phyloP scores from a whole-genome alignment of 2,113 vertebrate species.

The Buteo buteo region DNA sequence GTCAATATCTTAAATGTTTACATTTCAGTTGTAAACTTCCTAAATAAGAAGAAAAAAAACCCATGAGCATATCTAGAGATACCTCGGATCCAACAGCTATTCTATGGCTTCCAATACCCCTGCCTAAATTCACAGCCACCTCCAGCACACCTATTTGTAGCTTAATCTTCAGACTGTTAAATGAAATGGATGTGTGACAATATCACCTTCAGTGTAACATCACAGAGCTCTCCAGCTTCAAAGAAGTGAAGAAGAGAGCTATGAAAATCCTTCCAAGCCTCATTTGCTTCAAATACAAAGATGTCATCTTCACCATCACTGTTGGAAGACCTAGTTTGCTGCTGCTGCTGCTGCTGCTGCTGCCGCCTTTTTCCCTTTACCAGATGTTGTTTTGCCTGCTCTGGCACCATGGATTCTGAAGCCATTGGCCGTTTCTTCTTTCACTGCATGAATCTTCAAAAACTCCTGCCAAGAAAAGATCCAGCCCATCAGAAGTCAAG shows the following conservation, averaged over 20 bases:
- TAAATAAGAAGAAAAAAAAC: too few species aligned
- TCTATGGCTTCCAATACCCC: neutral
- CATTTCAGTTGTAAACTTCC: too few species aligned
- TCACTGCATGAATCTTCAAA: neutral
- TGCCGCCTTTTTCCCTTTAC: constrained; percentile 78
- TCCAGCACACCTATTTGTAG: neutral
- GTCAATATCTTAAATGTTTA: too few species aligned
- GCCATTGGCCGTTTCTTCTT: constrained; percentile 81
- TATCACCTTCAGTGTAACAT: constrained; percentile 89
- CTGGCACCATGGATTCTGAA: constrained; percentile 84
- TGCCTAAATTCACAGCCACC: neutral
- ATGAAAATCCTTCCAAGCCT: constrained; percentile 98
- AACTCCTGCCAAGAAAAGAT: constrained; percentile 58
- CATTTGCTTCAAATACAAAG: constrained; percentile 90
- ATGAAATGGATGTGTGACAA: neutral
- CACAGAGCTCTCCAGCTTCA: constrained; percentile 93
- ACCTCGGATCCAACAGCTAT: neutral
- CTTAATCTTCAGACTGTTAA: neutral
- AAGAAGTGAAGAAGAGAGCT: constrained; percentile 92
- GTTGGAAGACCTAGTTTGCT: constrained; percentile 51
- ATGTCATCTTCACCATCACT: constrained; percentile 83
- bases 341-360: constrained; percentile 11
- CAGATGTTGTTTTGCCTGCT: constrained; percentile 79
- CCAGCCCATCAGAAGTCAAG: neutral
- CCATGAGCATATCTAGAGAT: fast-evolving